These are phyloP conservation scores for Cervus canadensis DNA, from an alignment of 2,113 vertebrate genomes.

Conservation along the genomic window DNA sequence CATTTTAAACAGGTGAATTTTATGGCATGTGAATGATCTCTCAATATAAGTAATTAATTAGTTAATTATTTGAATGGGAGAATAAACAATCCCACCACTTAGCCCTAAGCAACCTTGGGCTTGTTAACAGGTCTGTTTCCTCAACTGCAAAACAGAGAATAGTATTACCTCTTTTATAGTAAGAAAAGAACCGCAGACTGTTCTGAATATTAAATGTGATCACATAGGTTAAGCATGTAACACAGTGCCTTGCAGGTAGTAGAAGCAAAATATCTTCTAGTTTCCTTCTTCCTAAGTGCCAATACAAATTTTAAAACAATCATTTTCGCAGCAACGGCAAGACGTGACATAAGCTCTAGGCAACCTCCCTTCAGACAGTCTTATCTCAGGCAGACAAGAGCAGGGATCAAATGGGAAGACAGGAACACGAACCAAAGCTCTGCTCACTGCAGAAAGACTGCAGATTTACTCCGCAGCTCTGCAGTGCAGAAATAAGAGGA, in stretches of 20 bases:
- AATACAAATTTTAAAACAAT: not conserved
- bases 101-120: not conserved
- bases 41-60: not conserved
- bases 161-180: not conserved
- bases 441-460: not conserved
- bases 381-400: not conserved
- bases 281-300: slow-evolving; percentile 5
- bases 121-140: not conserved
- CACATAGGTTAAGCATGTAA: not conserved
- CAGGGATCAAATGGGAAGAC: not conserved
- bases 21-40: not conserved
- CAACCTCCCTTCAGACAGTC: slow-evolving; percentile 8
- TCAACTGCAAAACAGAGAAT: not conserved
- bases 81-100: not conserved
- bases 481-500: not conserved
- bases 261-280: slow-evolving; percentile 27
- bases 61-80: not conserved
- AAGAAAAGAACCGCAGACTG: not conserved
- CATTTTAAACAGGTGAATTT: not conserved
- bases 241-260: not conserved
- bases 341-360: not conserved
- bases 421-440: not conserved
- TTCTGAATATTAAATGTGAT: not conserved
- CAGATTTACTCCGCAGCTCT: not conserved
- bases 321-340: slow-evolving; percentile 28